Evolutionary conservation across 2,113 vertebrate species (phyloP).

Genomic region (Egretta garzetta): DNA sequence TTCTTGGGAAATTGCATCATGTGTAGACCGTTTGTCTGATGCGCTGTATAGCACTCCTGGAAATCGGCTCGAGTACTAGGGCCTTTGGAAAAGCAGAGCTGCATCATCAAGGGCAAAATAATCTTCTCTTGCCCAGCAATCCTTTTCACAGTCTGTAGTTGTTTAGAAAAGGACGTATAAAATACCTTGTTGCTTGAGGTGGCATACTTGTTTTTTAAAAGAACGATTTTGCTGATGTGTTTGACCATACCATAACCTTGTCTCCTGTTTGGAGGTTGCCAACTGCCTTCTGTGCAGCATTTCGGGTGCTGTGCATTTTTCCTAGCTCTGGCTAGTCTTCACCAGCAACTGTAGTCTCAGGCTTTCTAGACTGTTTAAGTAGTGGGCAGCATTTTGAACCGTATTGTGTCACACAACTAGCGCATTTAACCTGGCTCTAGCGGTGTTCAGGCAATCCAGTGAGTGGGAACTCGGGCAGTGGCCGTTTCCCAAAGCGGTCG

Average conservation of each 20-base stretch:
- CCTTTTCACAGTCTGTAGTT: background rate
- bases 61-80: background rate
- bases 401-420: rapidly evolving
- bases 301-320: background rate
- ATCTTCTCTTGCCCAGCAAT: background rate
- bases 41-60: background rate
- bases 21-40: background rate
- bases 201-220: background rate
- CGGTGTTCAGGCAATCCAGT: background rate
- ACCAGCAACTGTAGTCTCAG: rapidly evolving
- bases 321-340: background rate
- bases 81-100: background rate
- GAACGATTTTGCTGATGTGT: background rate
- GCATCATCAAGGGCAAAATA: background rate
- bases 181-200: rapidly evolving
- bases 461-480: background rate
- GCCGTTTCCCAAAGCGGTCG: background rate
- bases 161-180: background rate
- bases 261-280: no score
- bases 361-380: background rate
- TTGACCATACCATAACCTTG: rapidly evolving
- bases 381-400: background rate
- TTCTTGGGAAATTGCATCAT: background rate
- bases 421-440: background rate
- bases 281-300: background rate